Evolutionary conservation across 1,140 invertebrate species (phyloP).

Genomic region (Ptiloglossa arizonensis): DNA sequence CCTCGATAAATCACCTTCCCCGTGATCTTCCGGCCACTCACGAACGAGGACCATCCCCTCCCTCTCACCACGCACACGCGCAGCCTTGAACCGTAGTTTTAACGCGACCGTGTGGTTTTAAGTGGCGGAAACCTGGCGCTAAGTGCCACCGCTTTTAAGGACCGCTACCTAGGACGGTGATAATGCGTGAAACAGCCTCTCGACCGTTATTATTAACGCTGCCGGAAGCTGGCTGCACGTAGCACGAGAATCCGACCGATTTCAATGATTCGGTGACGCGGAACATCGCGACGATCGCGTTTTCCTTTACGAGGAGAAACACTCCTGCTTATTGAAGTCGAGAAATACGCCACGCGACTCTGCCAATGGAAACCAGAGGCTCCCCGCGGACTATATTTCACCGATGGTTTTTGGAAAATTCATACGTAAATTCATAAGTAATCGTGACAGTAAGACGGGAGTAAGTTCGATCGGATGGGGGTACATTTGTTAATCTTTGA

Average conservation of each 20-base stretch:
- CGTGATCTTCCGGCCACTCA: conserved; percentile 33
- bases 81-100: conserved; percentile 32
- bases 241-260: background rate
- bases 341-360: conserved; percentile 47
- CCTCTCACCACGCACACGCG: too few relatives aligned
- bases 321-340: conserved; percentile 39
- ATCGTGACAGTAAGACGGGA: too few relatives aligned
- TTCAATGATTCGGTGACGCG: conserved; percentile 25
- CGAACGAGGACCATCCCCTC: background rate
- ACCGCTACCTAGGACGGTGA: background rate
- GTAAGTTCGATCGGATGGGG: conserved; percentile 30
- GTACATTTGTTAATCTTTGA: conserved; percentile 14
- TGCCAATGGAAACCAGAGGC: conserved; percentile 32
- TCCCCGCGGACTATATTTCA: conserved; percentile 34
- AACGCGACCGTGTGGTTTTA: conserved; percentile 21
- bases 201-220: conserved; percentile 4
- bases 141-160: conserved; percentile 39
- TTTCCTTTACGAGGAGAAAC: conserved; percentile 30
- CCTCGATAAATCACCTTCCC: conserved; percentile 65
- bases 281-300: background rate
- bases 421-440: too few relatives aligned
- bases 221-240: background rate
- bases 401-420: conserved; percentile 54
- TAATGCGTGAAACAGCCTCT: background rate
- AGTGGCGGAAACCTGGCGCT: conserved; percentile 12